A percentile compares a stretch with the other conserved stretches of the same genome.
Evolutionary conservation across 2,113 vertebrate species (phyloP).

Genomic region (Osmerus eperlanus): DNA sequence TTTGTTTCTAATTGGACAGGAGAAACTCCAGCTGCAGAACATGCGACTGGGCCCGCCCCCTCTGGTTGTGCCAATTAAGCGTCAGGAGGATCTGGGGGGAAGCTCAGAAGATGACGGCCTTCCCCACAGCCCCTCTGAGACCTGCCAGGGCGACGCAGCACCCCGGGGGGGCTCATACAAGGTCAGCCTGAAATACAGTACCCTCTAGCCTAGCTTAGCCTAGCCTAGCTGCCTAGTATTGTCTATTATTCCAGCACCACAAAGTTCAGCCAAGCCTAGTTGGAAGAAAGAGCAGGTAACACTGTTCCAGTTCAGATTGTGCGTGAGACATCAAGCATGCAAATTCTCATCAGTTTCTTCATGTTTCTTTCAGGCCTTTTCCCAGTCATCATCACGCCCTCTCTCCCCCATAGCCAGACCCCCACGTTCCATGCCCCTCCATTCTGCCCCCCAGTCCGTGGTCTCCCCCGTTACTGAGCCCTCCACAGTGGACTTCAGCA

Average conservation of each 20-base stretch:
- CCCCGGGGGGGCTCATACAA: conserved; percentile 57
- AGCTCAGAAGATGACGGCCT: conserved; percentile 80
- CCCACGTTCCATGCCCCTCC: conserved; percentile 36
- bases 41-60: conserved; percentile 82
- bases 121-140: conserved; percentile 74
- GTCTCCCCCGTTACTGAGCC: conserved; percentile 42
- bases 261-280: conserved; percentile 20
- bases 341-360: background rate
- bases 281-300: conserved; percentile 75
- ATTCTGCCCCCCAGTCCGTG: conserved; percentile 47
- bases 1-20: conserved; percentile 57
- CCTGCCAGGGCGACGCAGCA: conserved; percentile 61
- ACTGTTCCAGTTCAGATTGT: background rate
- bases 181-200: conserved; percentile 57
- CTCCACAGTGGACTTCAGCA: conserved; percentile 74
- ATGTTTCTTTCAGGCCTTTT: conserved; percentile 59
- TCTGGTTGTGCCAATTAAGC: conserved; percentile 66
- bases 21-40: conserved; percentile 85
- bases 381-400: conserved; percentile 60
- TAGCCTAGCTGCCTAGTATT: background rate
- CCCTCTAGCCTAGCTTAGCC: background rate
- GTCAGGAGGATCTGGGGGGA: conserved; percentile 70
- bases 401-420: conserved; percentile 58
- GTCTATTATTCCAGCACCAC: no score
- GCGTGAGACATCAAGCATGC: conserved; percentile 54